Evolutionary conservation across 2,888 invertebrate species (phyloP).

Genomic region (Calephelis perditalis): DNA sequence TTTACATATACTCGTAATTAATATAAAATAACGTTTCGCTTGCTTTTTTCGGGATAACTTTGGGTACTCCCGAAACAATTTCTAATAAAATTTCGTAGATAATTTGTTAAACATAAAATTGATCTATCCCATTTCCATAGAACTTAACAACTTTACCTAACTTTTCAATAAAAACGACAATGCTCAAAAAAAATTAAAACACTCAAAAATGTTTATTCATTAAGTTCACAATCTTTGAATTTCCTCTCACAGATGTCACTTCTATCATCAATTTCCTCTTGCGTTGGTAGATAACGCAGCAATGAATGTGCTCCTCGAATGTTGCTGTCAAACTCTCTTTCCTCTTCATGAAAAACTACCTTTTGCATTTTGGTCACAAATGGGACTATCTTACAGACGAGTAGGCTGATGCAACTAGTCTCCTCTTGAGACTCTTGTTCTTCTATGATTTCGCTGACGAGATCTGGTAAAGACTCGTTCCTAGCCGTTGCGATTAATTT

Average conservation of each 20-base stretch:
- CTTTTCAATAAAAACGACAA: too few relatives aligned
- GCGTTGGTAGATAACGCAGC: conserved; percentile 80
- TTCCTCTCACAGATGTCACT: conserved; percentile 81
- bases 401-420: conserved; percentile 82
- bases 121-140: too few relatives aligned
- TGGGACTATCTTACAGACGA: conserved; percentile 88
- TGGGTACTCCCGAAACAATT: too few relatives aligned
- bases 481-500: conserved; percentile 78
- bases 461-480: conserved; percentile 79
- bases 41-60: too few relatives aligned
- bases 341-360: conserved; percentile 72
- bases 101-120: too few relatives aligned
- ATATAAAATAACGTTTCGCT: too few relatives aligned
- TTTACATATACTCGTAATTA: too few relatives aligned
- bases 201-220: conserved; percentile 36
- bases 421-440: conserved; percentile 76
- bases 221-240: conserved; percentile 70
- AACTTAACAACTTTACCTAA: too few relatives aligned
- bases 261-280: conserved; percentile 77
- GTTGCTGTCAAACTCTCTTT: conserved; percentile 42
- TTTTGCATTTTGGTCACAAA: conserved; percentile 87
- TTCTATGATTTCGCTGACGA: conserved; percentile 79
- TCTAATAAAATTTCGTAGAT: too few relatives aligned
- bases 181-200: too few relatives aligned
- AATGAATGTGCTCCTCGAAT: conserved; percentile 58